Base-by-base conservation (phyloP, 2,113 vertebrate species). In the Brachyhypopomus occidentalis region DNA sequence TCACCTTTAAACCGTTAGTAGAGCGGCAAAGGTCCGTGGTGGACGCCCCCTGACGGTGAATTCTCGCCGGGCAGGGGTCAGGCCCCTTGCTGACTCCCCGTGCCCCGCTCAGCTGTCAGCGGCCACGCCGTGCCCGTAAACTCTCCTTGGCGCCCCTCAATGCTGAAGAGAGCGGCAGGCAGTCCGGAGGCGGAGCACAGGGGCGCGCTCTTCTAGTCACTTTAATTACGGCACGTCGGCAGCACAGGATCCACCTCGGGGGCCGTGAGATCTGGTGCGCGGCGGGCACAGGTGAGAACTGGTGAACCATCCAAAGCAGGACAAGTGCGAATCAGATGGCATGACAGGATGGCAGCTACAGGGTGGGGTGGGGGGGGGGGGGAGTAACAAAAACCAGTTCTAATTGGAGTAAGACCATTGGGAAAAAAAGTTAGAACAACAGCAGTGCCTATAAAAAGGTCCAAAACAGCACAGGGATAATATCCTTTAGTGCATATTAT, bases 141-240 rank as follows among this genome's bases (percentile, higher is more conserved):
- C 76, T 80, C 80, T 55, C 41, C 72, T n/a, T 34, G 17, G 56
- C 5, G 23, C 70, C 75, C 30, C 56, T 80, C 80, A 30, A 19
- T 82, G 63, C 55, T 64, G 71, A 63, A 70, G 66, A 59, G 72
- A 34, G 58, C 79, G 78, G 75, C 84, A 85, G 78, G 34, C 45
- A 41, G 77, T 74, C 77, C 64, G 59, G 59, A 83, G 70, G 79
- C 62, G 62, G 66, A 62, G 78, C 30, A 30, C 30, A 30, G 60
- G 75, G 78, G 75, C 71, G 77, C 71, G 72, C 64, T 84, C 82
- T 78, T 84, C 75, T 38, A 86, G 72, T 81, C 82, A 84, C 79
- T 79, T 79, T 84, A 82, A 86, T 84, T 84, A 86, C 67, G 58
- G 85, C 71, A 79, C 19, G 67, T 63, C 45, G 19, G 70, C 34